Conservation (phyloP, 2,888 invertebrate genomes). For the Embidobia sp. region DNA sequence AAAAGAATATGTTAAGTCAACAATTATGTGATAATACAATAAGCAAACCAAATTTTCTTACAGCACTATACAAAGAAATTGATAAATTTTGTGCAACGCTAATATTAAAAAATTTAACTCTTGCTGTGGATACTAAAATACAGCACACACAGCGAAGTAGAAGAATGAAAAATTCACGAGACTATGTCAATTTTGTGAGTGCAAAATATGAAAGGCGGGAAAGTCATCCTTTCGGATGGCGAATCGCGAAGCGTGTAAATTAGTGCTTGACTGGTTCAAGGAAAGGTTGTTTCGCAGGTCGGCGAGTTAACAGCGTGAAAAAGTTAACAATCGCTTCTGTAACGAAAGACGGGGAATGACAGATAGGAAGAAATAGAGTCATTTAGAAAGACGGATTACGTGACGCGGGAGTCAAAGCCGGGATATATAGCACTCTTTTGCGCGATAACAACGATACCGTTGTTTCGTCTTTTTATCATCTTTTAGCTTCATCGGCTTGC, state of each 20-base stretch:
- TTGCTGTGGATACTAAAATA: too few relatives aligned
- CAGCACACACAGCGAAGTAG: too few relatives aligned
- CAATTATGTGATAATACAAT: too few relatives aligned
- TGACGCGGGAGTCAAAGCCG: slow-evolving; percentile 47
- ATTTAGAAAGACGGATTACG: slow-evolving; percentile 28
- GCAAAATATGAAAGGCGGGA: not conserved
- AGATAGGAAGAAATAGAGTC: slow-evolving; percentile 18
- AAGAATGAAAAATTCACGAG: too few relatives aligned
- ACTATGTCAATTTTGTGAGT: too few relatives aligned
- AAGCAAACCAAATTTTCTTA: too few relatives aligned
- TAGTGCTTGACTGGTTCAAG: slow-evolving; percentile 27
- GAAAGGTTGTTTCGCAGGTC: slow-evolving; percentile 26
- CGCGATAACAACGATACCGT: slow-evolving; percentile 75
- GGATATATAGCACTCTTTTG: slow-evolving; percentile 41
- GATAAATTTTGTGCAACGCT: too few relatives aligned
- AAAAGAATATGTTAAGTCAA: too few relatives aligned
- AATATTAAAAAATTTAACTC: too few relatives aligned
- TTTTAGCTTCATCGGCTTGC: slow-evolving; percentile 30
- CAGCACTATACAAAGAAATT: too few relatives aligned
- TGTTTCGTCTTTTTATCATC: slow-evolving; percentile 67
- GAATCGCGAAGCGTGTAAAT: slow-evolving; percentile 17
- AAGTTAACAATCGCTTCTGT: slow-evolving; percentile 36
- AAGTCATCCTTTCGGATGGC: not conserved
- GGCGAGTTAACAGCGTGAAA: slow-evolving; percentile 27
- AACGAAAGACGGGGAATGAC: slow-evolving; percentile 24